Conservation (phyloP, 2,113 vertebrate genomes). For the Albula glossodonta region DNA sequence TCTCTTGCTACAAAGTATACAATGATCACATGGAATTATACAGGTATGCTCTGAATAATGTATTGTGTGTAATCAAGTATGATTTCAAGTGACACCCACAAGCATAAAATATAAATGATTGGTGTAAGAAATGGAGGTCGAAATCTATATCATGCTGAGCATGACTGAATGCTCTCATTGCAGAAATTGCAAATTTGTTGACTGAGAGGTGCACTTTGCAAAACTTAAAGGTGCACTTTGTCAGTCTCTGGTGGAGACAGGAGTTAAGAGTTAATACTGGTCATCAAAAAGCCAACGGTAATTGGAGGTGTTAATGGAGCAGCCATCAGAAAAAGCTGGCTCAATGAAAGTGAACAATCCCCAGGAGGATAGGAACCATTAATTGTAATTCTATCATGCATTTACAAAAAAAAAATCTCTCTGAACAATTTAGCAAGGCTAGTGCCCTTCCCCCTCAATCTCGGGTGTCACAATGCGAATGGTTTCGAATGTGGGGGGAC, state of each 20-base stretch:
- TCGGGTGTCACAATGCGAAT: background rate
- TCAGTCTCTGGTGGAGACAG: background rate
- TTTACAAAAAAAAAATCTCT: slow-evolving; percentile 5
- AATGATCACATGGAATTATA: slow-evolving; percentile 33
- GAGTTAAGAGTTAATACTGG: background rate
- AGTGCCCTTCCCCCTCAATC: background rate
- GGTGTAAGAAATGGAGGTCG: slow-evolving; percentile 35
- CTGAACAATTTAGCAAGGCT: background rate
- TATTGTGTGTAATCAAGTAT: slow-evolving; percentile 42
- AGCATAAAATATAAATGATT: slow-evolving; percentile 43
- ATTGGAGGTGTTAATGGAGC: slow-evolving; percentile 7
- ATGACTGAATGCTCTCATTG: background rate
- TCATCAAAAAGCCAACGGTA: background rate
- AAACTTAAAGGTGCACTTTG: background rate
- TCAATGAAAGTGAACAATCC: background rate
- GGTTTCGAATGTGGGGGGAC: background rate
- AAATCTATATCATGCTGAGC: slow-evolving; percentile 14
- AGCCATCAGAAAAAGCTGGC: slow-evolving; percentile 13
- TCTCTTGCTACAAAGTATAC: background rate
- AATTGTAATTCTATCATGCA: slow-evolving; percentile 19
- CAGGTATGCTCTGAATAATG: slow-evolving; percentile 45
- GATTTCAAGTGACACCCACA: slow-evolving; percentile 34
- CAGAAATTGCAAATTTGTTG: background rate
- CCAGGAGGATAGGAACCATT: slow-evolving; percentile 14
- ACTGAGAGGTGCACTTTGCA: background rate